These are phyloP conservation scores for Periophthalmodon schlosseri DNA, from an alignment of 2,113 vertebrate species.

Conservation along the genomic window DNA sequence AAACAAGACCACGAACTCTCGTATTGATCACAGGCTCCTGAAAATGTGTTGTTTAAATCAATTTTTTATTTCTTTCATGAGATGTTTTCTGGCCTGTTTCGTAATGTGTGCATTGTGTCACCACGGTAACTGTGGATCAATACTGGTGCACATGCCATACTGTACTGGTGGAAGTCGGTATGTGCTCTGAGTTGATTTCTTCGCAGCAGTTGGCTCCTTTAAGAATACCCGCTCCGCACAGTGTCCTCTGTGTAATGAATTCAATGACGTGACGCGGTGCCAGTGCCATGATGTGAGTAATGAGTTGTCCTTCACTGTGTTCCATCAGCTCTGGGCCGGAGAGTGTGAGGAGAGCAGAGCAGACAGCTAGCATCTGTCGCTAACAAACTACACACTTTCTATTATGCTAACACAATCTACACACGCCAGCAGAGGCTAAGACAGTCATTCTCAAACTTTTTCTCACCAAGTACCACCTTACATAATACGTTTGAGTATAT, in stretches of 20 bases:
- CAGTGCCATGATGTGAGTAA: conserved; percentile 55
- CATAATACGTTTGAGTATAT: too few relatives aligned
- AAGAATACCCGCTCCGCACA: neutral
- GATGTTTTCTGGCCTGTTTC: too few relatives aligned
- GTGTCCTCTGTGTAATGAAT: neutral
- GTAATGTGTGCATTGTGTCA: too few relatives aligned
- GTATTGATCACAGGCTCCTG: too few relatives aligned
- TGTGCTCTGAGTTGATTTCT: too few relatives aligned
- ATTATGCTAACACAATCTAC: conserved; percentile 2
- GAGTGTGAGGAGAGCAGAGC: conserved; percentile 45
- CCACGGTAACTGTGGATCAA: too few relatives aligned
- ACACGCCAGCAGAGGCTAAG: neutral
- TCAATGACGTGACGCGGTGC: conserved; percentile 15
- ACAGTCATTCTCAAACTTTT: neutral
- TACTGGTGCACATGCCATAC: too few relatives aligned
- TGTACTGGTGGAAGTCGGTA: too few relatives aligned
- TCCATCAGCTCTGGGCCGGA: conserved; percentile 52
- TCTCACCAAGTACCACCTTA: neutral
- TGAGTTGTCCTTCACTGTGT: conserved; percentile 64
- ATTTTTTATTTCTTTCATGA: too few relatives aligned
- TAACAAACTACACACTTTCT: conserved; percentile 15
- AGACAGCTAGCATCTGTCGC: conserved; percentile 66
- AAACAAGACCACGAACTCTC: too few relatives aligned
- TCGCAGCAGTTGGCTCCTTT: neutral
- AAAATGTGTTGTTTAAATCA: too few relatives aligned